Percentiles rank a stretch among this genome's conserved stretches.
Evolutionary conservation across 2,888 invertebrate species (phyloP).

Genomic region (Eupithecia vulgata): DNA sequence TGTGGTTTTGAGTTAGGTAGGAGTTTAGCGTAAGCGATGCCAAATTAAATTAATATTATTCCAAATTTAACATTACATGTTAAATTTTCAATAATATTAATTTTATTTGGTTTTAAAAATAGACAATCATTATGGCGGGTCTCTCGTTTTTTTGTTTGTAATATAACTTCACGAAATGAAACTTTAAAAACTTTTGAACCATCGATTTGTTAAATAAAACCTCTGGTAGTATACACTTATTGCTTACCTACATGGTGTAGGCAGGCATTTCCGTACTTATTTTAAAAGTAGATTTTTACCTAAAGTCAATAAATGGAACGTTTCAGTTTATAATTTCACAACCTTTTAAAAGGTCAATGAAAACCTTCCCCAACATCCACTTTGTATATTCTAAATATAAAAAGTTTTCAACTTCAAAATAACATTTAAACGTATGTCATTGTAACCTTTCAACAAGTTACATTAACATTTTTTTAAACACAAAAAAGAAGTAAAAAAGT

Average conservation of each 20-base stretch:
- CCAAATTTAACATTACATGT: too few relatives aligned
- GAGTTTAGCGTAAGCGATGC: slow-evolving; percentile 15
- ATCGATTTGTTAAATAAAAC: neutral
- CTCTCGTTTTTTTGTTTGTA: neutral
- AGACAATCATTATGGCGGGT: neutral
- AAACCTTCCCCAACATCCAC: neutral
- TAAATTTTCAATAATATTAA: neutral
- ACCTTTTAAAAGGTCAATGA: neutral
- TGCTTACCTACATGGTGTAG: too few relatives aligned
- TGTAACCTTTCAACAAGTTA: neutral
- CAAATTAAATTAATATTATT: too few relatives aligned
- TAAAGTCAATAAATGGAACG: neutral
- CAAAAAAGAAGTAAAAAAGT: neutral
- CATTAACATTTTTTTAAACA: neutral
- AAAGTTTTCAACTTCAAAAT: neutral
- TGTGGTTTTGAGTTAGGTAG: slow-evolving; percentile 17
- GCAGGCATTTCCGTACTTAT: too few relatives aligned
- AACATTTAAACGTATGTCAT: neutral
- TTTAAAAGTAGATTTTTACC: neutral
- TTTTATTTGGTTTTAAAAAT: neutral
- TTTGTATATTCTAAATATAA: neutral
- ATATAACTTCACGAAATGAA: neutral
- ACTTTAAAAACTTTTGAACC: neutral
- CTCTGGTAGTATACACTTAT: neutral
- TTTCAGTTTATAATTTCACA: neutral